Conservation (phyloP, 2,888 invertebrate species). For the Pyralis farinalis region DNA sequence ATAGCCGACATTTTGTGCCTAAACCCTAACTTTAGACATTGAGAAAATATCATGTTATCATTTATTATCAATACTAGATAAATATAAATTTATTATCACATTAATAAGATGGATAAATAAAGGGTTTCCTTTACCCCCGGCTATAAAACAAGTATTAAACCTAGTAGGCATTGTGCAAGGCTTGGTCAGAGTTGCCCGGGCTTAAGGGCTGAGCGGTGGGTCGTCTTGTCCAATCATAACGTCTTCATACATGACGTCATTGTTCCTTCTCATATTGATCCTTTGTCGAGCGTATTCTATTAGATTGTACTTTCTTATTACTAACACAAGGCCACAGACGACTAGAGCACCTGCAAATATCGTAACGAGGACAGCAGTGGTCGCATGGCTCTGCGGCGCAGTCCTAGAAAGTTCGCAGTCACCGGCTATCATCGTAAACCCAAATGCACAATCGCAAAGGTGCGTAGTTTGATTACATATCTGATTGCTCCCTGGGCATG, state of each 20-base stretch:
- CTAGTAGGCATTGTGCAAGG: not conserved
- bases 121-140: not conserved
- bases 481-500: slow-evolving; percentile 50
- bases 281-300: slow-evolving; percentile 61
- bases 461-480: slow-evolving; percentile 43
- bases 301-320: slow-evolving; percentile 68
- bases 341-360: slow-evolving; percentile 64
- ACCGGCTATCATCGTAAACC: slow-evolving; percentile 42
- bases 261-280: slow-evolving; percentile 57
- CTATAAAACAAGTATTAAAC: not conserved
- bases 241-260: slow-evolving; percentile 73
- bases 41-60: not conserved
- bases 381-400: slow-evolving; percentile 32
- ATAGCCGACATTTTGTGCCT: slow-evolving; percentile 4
- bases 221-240: slow-evolving; percentile 80
- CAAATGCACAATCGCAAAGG: slow-evolving; percentile 50
- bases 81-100: slow-evolving; percentile 25
- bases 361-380: slow-evolving; percentile 52
- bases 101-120: slow-evolving; percentile 3
- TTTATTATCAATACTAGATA: slow-evolving; percentile 13
- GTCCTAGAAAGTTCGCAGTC: slow-evolving; percentile 38
- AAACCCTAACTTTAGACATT: not conserved
- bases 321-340: slow-evolving; percentile 56
- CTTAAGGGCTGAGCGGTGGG: slow-evolving; percentile 66
- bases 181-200: not conserved